These are phyloP conservation scores for Synergus itoensis DNA, from an alignment of 2,888 invertebrate genomes.

Conservation along the genomic window DNA sequence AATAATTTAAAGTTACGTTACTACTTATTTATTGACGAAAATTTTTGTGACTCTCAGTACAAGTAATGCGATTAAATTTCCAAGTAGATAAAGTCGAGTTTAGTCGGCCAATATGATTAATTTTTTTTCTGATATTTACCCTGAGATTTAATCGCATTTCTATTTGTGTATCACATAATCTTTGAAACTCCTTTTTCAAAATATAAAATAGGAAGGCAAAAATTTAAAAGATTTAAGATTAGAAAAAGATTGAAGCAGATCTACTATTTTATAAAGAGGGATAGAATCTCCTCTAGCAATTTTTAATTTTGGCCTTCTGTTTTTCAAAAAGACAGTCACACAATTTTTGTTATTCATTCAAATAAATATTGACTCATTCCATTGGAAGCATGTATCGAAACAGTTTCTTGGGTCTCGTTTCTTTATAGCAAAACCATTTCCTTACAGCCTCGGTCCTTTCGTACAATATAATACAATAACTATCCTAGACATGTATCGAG, in stretches of 20 bases:
- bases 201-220: not conserved
- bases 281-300: not conserved
- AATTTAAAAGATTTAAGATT: not conserved
- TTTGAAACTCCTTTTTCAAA: not conserved
- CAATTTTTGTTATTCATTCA: not conserved
- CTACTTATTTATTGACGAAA: not conserved
- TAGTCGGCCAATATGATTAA: too few species aligned
- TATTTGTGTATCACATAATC: not conserved
- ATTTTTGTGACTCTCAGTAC: conserved; percentile 13
- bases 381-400: conserved; percentile 15
- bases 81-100: not conserved
- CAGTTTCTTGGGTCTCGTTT: conserved; percentile 21
- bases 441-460: conserved; percentile 18
- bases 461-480: not conserved
- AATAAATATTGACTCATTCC: not conserved
- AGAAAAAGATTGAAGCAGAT: not conserved
- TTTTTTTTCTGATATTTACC: not conserved
- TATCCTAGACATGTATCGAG: conserved; percentile 39
- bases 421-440: conserved; percentile 16
- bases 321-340: not conserved
- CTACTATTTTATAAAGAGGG: too few species aligned
- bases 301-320: not conserved
- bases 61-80: not conserved
- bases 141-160: not conserved
- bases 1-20: not conserved